These are phyloP conservation scores for Bufo gargarizans DNA, from an alignment of 2,113 vertebrate genomes.

Conservation along the genomic window DNA sequence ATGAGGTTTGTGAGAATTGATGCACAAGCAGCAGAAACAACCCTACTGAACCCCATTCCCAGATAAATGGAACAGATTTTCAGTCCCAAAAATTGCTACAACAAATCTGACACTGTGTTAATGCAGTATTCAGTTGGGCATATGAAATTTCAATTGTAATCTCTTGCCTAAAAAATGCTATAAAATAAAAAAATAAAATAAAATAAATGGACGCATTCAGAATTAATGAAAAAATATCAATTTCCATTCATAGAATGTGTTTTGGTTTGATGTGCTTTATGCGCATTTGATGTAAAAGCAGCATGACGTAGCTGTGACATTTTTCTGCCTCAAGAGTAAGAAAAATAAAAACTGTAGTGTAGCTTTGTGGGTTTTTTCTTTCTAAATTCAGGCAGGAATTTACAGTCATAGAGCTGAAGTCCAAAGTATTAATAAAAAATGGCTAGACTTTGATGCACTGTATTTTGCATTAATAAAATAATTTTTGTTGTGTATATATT, in stretches of 20 bases:
- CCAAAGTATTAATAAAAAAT: background rate
- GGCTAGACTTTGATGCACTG: background rate
- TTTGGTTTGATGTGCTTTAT: background rate
- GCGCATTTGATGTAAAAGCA: background rate
- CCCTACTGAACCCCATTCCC: background rate
- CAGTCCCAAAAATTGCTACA: background rate
- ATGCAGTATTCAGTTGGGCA: background rate
- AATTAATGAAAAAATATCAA: background rate
- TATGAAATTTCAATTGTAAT: background rate
- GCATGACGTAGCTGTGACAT: background rate
- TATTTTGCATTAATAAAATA: constrained; percentile 6
- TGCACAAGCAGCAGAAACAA: background rate
- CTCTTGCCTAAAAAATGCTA: background rate
- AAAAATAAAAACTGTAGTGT: background rate
- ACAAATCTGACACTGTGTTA: background rate
- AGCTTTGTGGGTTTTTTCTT: background rate
- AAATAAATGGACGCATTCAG: background rate
- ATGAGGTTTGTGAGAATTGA: background rate
- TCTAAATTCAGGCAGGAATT: background rate
- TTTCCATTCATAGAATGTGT: constrained; percentile 9
- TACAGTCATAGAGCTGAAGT: background rate
- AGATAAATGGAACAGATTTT: background rate
- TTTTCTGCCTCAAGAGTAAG: background rate
- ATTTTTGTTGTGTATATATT: constrained; percentile 41
- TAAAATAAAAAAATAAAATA: background rate